Evolutionary conservation across 2,113 vertebrate genomes (phyloP).

Genomic region (Gobiocypris rarus): DNA sequence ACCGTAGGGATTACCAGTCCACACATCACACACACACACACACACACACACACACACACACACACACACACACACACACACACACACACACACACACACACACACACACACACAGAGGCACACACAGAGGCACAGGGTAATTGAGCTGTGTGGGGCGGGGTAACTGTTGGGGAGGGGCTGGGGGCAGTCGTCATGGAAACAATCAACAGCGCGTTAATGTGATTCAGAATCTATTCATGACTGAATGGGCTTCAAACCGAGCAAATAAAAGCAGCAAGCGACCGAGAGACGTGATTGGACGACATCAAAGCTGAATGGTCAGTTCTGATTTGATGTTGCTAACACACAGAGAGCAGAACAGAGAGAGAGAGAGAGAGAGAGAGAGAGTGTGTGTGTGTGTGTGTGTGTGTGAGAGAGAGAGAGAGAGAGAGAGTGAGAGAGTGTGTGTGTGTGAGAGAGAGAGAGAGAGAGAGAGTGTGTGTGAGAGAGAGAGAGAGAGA

Average conservation of each 20-base stretch:
- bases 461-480: constrained; percentile 5
- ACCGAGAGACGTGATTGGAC: constrained; percentile 33
- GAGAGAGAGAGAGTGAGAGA: background rate
- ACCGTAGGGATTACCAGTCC: no score
- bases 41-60: background rate
- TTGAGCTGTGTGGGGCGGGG: background rate
- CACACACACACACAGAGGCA: constrained; percentile 38
- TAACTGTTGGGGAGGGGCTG: background rate
- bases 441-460: no score
- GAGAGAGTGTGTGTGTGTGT: no score
- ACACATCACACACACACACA: background rate
- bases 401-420: no score
- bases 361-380: constrained; percentile 9
- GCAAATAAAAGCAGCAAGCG: constrained; percentile 21
- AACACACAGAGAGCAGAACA: constrained; percentile 50
- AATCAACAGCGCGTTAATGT: constrained; percentile 62
- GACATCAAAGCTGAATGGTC: constrained; percentile 11
- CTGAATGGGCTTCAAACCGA: constrained; percentile 36
- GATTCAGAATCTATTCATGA: constrained; percentile 59
- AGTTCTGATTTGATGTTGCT: constrained; percentile 58
- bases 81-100: background rate
- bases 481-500: constrained; percentile 35
- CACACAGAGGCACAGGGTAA: constrained; percentile 54
- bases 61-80: background rate
- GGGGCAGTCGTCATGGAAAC: constrained; percentile 64